These are phyloP conservation scores for Belonocnema kinseyi DNA, from an alignment of 1,140 invertebrate genomes.

Conservation along the genomic window DNA sequence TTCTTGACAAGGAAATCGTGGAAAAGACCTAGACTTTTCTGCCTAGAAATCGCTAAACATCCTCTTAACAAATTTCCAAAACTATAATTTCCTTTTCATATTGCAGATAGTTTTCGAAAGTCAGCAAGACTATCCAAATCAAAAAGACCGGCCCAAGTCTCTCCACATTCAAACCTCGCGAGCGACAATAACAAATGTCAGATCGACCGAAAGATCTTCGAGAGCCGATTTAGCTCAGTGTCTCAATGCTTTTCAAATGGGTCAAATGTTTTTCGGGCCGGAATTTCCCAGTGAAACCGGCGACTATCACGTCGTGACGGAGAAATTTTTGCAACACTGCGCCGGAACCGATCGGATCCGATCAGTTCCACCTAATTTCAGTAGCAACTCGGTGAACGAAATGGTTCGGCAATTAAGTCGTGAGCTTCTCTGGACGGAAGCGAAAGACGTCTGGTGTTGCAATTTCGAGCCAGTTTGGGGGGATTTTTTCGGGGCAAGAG, in stretches of 20 bases:
- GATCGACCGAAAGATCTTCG: slow-evolving; percentile 82
- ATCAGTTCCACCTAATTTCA: slow-evolving; percentile 66
- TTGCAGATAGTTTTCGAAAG: slow-evolving; percentile 84
- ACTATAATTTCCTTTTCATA: slow-evolving; percentile 39
- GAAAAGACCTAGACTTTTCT: no score
- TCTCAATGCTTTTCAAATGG: slow-evolving; percentile 83
- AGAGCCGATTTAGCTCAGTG: slow-evolving; percentile 84
- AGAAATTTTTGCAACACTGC: slow-evolving; percentile 86
- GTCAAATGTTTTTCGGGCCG: slow-evolving; percentile 83
- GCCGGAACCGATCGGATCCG: slow-evolving; percentile 78
- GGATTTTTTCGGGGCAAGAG: slow-evolving; percentile 90
- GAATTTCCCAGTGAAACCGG: slow-evolving; percentile 82
- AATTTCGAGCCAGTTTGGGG: slow-evolving; percentile 93
- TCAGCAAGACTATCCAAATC: slow-evolving; percentile 81
- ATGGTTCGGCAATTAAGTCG: slow-evolving; percentile 74
- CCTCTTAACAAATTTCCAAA: no score
- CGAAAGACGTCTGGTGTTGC: slow-evolving; percentile 91
- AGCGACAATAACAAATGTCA: slow-evolving; percentile 87
- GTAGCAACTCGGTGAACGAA: slow-evolving; percentile 72
- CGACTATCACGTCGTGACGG: slow-evolving; percentile 83
- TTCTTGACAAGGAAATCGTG: no score
- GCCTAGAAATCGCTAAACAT: no score
- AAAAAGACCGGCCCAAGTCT: slow-evolving; percentile 87
- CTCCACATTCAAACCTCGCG: slow-evolving; percentile 89
- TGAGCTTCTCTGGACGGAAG: slow-evolving; percentile 88